Percentiles rank a stretch among this genome's conserved stretches.
These are phyloP conservation scores for Sylvilagus floridanus DNA, from an alignment of 2,797 vertebrate genomes.

Conservation along the genomic window DNA sequence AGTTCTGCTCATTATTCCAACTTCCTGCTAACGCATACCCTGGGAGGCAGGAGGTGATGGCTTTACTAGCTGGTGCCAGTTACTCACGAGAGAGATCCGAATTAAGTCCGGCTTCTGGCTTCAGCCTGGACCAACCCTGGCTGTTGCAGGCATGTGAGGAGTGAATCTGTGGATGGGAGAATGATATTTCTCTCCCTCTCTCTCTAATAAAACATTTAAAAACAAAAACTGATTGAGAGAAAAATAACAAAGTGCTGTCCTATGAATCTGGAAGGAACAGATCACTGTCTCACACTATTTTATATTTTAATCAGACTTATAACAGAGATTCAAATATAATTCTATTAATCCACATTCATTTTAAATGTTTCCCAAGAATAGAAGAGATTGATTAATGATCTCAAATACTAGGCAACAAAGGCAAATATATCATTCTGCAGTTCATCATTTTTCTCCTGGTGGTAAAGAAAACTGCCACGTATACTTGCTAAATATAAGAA, in stretches of 20 bases:
- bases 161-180: no score
- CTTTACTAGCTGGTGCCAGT: no score
- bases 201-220: no score
- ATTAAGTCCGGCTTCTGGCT: no score
- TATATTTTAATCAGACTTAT: not conserved
- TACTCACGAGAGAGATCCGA: no score
- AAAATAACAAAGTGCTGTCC: not conserved
- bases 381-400: not conserved
- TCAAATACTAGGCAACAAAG: not conserved
- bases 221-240: no score
- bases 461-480: constrained; percentile 17
- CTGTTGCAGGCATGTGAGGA: no score
- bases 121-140: no score
- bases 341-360: not conserved
- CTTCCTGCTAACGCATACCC: no score
- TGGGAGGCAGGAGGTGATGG: no score
- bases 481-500: not conserved
- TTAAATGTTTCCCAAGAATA: constrained; percentile 55
- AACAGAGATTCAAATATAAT: constrained; percentile 33
- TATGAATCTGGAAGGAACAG: not conserved
- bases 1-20: no score
- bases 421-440: constrained; percentile 12
- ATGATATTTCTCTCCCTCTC: no score
- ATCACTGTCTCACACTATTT: not conserved
- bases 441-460: not conserved